A percentile compares a stretch with the other conserved stretches of the same genome.
Evolutionary conservation across 1,140 invertebrate genomes (phyloP).

Genomic region (Bombus consobrinus): DNA sequence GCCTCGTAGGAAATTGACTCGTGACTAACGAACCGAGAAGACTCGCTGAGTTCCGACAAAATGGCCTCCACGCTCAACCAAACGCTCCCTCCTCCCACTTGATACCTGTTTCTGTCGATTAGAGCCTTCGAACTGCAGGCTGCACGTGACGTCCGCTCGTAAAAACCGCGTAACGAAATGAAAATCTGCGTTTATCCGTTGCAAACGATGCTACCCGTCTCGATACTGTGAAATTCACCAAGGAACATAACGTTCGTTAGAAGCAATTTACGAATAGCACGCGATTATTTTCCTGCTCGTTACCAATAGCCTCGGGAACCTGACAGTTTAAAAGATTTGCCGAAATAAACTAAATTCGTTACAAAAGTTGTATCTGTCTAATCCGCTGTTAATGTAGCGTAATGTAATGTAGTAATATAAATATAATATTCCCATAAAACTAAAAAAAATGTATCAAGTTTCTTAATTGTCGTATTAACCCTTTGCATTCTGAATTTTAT

Average conservation of each 20-base stretch:
- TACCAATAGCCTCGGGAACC: no score
- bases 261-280: not conserved
- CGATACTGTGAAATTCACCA: not conserved
- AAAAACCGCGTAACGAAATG: slow-evolving; percentile 10
- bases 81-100: not conserved
- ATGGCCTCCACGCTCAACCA: slow-evolving; percentile 3
- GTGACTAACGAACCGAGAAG: slow-evolving; percentile 24
- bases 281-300: no score
- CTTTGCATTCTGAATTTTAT: no score
- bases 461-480: no score
- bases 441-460: no score
- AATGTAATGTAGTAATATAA: no score
- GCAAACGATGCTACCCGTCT: not conserved
- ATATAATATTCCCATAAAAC: no score
- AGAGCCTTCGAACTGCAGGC: slow-evolving; percentile 4
- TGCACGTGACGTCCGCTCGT: not conserved
- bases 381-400: no score
- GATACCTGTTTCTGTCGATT: slow-evolving; percentile 2
- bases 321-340: no score
- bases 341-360: no score
- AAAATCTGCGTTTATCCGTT: not conserved
- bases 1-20: slow-evolving; percentile 16
- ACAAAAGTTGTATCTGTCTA: no score
- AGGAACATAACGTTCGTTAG: not conserved
- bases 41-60: slow-evolving; percentile 6